Percentiles rank a stretch among this genome's conserved stretches.
Conservation (phyloP, 2,797 vertebrate genomes). For the Gastrophryne carolinensis region DNA sequence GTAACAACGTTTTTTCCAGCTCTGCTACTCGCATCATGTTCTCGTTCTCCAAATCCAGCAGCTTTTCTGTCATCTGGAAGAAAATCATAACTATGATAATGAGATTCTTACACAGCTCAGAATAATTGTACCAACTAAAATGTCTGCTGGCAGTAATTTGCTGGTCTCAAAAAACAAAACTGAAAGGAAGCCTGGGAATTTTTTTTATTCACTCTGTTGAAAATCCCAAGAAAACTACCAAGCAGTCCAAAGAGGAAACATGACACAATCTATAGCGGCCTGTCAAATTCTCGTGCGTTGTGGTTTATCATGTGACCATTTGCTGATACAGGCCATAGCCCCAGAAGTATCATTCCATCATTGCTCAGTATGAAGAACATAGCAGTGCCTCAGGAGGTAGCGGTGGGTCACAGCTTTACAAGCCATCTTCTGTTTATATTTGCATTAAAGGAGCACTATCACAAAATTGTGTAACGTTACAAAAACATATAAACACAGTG, state of each 20-base stretch:
- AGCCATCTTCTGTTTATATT: too few species aligned
- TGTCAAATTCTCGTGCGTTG: not conserved
- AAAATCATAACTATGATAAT: slow-evolving; percentile 6
- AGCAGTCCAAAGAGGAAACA: not conserved
- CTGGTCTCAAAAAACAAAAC: not conserved
- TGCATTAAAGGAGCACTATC: too few species aligned
- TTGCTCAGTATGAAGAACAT: too few species aligned
- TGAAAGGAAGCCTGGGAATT: not conserved
- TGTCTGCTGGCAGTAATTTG: not conserved
- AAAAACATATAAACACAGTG: too few species aligned
- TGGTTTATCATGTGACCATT: not conserved
- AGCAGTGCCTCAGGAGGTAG: too few species aligned
- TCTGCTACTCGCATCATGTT: slow-evolving; percentile 97
- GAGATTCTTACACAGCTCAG: not conserved
- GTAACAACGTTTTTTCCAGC: slow-evolving; percentile 88
- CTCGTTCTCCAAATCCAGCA: slow-evolving; percentile 94
- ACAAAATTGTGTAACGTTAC: too few species aligned
- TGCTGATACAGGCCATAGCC: not conserved
- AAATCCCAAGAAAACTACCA: slow-evolving; percentile 29
- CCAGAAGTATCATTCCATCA: too few species aligned
- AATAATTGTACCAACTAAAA: not conserved
- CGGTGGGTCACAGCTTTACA: too few species aligned
- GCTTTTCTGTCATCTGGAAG: slow-evolving; percentile 88
- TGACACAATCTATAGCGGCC: not conserved
- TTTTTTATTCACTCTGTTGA: not conserved